Conservation (phyloP, 1,140 invertebrate species). For the Drosophila trapezifrons region DNA sequence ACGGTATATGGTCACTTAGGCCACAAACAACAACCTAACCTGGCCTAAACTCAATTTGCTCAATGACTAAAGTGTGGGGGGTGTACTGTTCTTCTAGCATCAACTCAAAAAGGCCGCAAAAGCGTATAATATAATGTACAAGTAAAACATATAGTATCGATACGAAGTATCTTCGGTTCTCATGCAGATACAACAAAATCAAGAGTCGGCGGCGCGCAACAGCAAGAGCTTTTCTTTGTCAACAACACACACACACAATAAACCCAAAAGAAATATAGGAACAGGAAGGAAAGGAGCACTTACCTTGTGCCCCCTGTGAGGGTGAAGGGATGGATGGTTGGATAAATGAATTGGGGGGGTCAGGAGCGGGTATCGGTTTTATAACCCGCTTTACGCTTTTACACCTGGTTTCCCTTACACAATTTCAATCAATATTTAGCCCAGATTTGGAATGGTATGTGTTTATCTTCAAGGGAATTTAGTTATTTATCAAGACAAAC, state of each 20-base stretch:
- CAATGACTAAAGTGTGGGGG: slow-evolving; percentile 20
- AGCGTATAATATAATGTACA: slow-evolving; percentile 37
- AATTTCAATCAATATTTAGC: background rate
- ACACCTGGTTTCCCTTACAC: background rate
- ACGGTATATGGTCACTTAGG: slow-evolving; percentile 81
- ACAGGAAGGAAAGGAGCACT: slow-evolving; percentile 58
- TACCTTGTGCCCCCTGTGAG: slow-evolving; percentile 52
- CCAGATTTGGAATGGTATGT: background rate
- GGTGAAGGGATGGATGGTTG: slow-evolving; percentile 17
- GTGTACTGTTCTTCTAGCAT: slow-evolving; percentile 40
- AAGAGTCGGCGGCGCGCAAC: slow-evolving; percentile 57
- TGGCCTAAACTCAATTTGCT: slow-evolving; percentile 23
- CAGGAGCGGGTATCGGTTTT: background rate
- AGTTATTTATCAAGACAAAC: too few species aligned
- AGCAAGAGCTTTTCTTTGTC: slow-evolving; percentile 67
- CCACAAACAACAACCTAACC: slow-evolving; percentile 54
- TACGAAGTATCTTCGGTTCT: slow-evolving; percentile 53
- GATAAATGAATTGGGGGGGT: background rate
- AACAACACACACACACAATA: slow-evolving; percentile 80
- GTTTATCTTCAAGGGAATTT: too few species aligned
- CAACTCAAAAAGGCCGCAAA: slow-evolving; percentile 38
- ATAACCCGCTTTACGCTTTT: slow-evolving; percentile 4
- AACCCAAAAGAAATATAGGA: slow-evolving; percentile 49
- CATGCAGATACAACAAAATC: slow-evolving; percentile 62
- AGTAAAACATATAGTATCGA: slow-evolving; percentile 33